Evolutionary conservation across 2,888 invertebrate genomes (phyloP), one percentile per base, ranked within the genome.

Genomic region (Eupithecia subumbrata): DNA sequence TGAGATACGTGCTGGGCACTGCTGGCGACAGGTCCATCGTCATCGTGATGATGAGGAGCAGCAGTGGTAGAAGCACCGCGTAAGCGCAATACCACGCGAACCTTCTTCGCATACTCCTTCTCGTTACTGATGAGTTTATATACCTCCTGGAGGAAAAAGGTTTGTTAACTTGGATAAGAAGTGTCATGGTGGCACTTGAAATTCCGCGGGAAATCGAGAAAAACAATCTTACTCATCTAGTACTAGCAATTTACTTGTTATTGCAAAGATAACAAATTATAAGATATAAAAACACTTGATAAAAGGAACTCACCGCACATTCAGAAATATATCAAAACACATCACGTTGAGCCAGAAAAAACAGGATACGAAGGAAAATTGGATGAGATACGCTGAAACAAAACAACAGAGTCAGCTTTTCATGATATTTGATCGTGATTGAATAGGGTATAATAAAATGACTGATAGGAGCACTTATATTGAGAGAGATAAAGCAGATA

Each of bases 291-390:
- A 78, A 73, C 34, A 79, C 48, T 37, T 18, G 69, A 72, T 69
- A 56, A 72, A 73, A 64, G 69, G 1, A 71, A 83, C 95, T 94
- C 85, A 96, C 95, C 92, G 90, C 71, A 96, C 95, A 81, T 95
- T 95, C 80, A 95, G 88, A 90, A 95, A 96, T 74, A 95, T 96
- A 88, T 96, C 96, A 85, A 96, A 96, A 86, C 96, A 96, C 95
- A 96, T 95, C 68, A 96, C 96, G 87, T 96, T 96, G 77, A 96
- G 89, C 96, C 96, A 96, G 91, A 96, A 96, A 90, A 96, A 96
- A 84, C 96, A 96, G 60, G 96, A 96, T 70, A 96, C 93, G 89
- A 96, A 96, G 4, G 96, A 96, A 85, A 96, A 96, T 86, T 96
- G 96, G 83, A 96, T 96, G 81, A 96, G 88, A 88, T 96, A 96